These are phyloP conservation scores for Harpalus rufipes DNA, from an alignment of 2,888 invertebrate genomes.

Conservation along the genomic window DNA sequence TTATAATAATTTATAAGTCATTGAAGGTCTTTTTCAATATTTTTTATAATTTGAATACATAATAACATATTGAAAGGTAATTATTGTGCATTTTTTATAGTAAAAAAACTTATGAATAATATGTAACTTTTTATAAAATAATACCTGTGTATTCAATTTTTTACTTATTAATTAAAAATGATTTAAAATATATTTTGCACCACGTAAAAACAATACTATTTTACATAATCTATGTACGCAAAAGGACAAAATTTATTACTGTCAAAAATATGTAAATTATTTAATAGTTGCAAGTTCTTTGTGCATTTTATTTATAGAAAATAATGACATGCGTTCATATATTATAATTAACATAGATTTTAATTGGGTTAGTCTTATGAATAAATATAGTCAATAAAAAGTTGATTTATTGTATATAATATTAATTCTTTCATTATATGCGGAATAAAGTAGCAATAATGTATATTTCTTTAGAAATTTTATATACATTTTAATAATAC, in stretches of 20 bases:
- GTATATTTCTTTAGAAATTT: too few relatives aligned
- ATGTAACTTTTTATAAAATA: conserved; percentile 13
- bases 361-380: too few relatives aligned
- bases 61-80: conserved; percentile 31
- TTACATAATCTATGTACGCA: too few relatives aligned
- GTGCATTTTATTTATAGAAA: too few relatives aligned
- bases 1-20: not conserved
- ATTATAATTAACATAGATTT: too few relatives aligned
- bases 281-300: not conserved
- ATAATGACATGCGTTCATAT: too few relatives aligned
- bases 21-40: conserved; percentile 19
- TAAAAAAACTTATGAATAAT: conserved; percentile 16
- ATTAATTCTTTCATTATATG: not conserved
- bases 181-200: too few relatives aligned
- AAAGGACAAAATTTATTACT: too few relatives aligned
- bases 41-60: conserved; percentile 12
- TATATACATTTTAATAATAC: too few relatives aligned
- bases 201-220: too few relatives aligned
- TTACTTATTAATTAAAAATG: not conserved
- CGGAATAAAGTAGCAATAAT: not conserved
- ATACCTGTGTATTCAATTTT: not conserved
- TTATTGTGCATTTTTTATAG: conserved; percentile 2
- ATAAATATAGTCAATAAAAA: not conserved
- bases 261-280: not conserved
- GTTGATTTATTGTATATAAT: not conserved